Conservation (phyloP, 2,888 invertebrate species). For the Nycteola revayana region DNA sequence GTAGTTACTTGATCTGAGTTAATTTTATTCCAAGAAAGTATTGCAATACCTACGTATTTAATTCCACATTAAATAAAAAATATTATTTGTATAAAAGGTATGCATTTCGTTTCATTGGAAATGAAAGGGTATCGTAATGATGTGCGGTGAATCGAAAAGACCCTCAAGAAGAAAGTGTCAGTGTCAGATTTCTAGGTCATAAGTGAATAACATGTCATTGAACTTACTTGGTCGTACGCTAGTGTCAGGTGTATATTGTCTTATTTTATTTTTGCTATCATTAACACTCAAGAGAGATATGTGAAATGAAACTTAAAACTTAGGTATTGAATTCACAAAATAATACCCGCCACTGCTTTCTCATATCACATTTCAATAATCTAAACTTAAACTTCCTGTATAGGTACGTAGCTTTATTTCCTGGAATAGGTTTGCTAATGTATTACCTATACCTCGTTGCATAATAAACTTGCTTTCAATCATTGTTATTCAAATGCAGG, state of each 20-base stretch:
- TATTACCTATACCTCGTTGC: too few relatives aligned
- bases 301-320: neutral
- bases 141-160: constrained; percentile 63
- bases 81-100: too few relatives aligned
- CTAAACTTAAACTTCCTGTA: too few relatives aligned
- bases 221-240: constrained; percentile 58
- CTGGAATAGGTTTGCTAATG: too few relatives aligned
- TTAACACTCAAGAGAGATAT: constrained; percentile 6
- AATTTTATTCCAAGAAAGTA: too few relatives aligned
- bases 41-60: too few relatives aligned
- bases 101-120: constrained; percentile 35
- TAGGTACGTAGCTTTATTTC: too few relatives aligned
- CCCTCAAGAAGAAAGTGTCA: constrained; percentile 72
- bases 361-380: too few relatives aligned
- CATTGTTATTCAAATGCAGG: constrained; percentile 10
- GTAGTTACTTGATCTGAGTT: too few relatives aligned
- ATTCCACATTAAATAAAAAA: too few relatives aligned
- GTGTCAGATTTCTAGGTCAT: constrained; percentile 71
- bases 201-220: constrained; percentile 71
- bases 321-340: too few relatives aligned
- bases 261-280: constrained; percentile 10
- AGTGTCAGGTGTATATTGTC: constrained; percentile 49
- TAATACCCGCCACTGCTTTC: too few relatives aligned
- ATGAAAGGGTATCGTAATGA: constrained; percentile 44
- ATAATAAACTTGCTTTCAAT: constrained; percentile 4